Conservation (phyloP, 1,140 invertebrate genomes). For the Amphibalanus amphitrite region DNA sequence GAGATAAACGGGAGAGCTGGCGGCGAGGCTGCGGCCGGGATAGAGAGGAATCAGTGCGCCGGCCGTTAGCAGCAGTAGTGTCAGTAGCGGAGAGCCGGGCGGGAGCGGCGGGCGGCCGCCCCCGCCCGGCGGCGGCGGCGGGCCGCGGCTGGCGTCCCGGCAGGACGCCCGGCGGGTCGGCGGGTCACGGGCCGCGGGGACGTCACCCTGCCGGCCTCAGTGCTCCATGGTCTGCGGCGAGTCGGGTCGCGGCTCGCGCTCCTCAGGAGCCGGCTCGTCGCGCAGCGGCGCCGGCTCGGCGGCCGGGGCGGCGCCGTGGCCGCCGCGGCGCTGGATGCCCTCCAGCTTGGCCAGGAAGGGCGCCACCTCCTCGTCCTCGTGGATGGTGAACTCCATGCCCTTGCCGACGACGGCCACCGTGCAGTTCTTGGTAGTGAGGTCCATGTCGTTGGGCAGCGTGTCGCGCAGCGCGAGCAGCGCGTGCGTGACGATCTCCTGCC, state of each 20-base stretch:
- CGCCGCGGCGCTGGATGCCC: slow-evolving; percentile 49
- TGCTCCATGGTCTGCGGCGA: neutral
- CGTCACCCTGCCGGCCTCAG: neutral
- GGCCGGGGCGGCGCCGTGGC: slow-evolving; percentile 26
- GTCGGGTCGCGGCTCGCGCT: neutral
- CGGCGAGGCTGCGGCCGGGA: too few relatives aligned
- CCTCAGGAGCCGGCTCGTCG: slow-evolving; percentile 10
- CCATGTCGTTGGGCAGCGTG: slow-evolving; percentile 86
- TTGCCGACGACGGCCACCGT: slow-evolving; percentile 80
- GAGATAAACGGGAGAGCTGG: too few relatives aligned
- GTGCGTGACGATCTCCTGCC: slow-evolving; percentile 84
- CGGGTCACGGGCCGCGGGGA: too few relatives aligned
- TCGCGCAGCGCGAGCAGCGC: slow-evolving; percentile 80
- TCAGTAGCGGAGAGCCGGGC: neutral
- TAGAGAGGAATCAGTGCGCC: too few relatives aligned
- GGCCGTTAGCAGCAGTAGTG: too few relatives aligned
- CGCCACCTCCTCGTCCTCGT: slow-evolving; percentile 54
- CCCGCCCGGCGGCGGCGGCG: too few relatives aligned
- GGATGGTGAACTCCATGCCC: slow-evolving; percentile 54
- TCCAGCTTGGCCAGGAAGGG: slow-evolving; percentile 50
- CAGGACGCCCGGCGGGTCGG: neutral
- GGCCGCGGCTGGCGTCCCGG: neutral
- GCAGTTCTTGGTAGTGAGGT: slow-evolving; percentile 85
- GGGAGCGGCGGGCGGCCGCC: neutral
- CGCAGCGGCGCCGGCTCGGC: slow-evolving; percentile 21